These are phyloP conservation scores for Orius insidiosus DNA, from an alignment of 1,140 invertebrate species.

Conservation along the genomic window DNA sequence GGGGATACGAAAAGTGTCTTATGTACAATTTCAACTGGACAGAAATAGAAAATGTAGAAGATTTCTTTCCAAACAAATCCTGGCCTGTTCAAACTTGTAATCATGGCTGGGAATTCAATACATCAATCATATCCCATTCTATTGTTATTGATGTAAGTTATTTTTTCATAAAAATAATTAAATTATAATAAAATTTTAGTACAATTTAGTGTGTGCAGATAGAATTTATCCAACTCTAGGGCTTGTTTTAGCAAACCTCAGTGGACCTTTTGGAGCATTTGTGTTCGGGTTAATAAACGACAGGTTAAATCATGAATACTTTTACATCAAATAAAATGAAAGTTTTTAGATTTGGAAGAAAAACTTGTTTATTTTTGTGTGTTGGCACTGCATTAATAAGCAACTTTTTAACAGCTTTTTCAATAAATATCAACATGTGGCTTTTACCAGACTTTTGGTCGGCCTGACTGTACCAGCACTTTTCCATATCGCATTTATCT, in stretches of 20 bases:
- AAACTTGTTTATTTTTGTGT: conserved; percentile 65
- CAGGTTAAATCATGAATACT: conserved; percentile 31
- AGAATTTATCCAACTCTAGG: conserved; percentile 72
- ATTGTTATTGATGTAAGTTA: conserved; percentile 61
- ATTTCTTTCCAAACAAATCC: conserved; percentile 28
- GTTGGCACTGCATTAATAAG: conserved; percentile 55
- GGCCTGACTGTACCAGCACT: conserved; percentile 80
- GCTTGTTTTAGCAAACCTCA: conserved; percentile 60
- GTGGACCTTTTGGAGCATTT: conserved; percentile 71
- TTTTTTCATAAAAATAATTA: conserved; percentile 7
- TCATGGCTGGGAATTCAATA: conserved; percentile 67
- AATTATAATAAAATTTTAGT: conserved; percentile 38
- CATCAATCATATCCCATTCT: conserved; percentile 44
- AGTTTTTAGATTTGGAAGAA: conserved; percentile 49
- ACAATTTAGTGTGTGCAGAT: conserved; percentile 65
- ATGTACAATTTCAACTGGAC: conserved; percentile 56
- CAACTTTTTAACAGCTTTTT: conserved; percentile 55
- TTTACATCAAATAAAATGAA: background rate
- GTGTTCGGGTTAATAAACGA: conserved; percentile 69
- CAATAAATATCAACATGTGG: conserved; percentile 66
- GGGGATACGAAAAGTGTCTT: conserved; percentile 37
- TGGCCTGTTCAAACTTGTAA: conserved; percentile 48
- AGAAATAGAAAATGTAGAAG: conserved; percentile 24
- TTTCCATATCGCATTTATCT: conserved; percentile 90
- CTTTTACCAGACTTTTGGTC: conserved; percentile 55